Base-by-base conservation (phyloP, 1,140 invertebrate genomes). In the Drosophila aff. region DNA sequence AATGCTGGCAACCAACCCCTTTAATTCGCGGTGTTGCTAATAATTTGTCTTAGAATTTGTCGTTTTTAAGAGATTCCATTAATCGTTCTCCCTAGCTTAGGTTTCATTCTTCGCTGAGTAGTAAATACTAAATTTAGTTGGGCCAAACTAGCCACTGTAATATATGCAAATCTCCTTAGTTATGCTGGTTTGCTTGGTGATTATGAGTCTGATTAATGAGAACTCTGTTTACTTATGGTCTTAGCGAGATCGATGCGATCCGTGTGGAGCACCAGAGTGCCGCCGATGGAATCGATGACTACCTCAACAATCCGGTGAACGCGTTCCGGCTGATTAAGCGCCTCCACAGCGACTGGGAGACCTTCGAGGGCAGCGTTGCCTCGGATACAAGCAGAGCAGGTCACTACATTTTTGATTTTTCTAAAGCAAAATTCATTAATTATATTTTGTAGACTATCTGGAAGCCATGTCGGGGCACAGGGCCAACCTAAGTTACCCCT, bases 301-400 rank as follows among this genome's bases (percentile, higher is more conserved):
- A 98, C 92, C 94, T 99, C 46, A 96, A 96, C 13, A 99, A 99
- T 94, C 99, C 99, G 6, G 97, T 99, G 78, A 99, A 99, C 94
- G 98, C 98, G 41, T 99, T 98, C 93, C 95, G 98, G 10, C 93
- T 99, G 41, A 98, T 99, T 36, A 99, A 99, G 94, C 95, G 97
- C 80, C 94, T 99, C 69, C 98, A 98, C 10, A 95, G 96, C 13
- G 98, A 99, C 93, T 97, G 97, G 95, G 96, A 96, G 77, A 94
- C 95, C 43, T 95, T 97, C 64, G 76, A 90, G 74, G 55, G 60
- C 46, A 81, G 47, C 38, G 77, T 91, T 47, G 52, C 68, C 44
- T 18, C 47, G 2, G 84, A 91, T 15, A 40, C 68, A 10, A 91
- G 79, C 52, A 77, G 69, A 26, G 62, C 64, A 58, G 55, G 82